Percentiles rank a stretch among this genome's conserved stretches.
Evolutionary conservation across 2,797 vertebrate species (phyloP).

Genomic region (Apogon talboti): DNA sequence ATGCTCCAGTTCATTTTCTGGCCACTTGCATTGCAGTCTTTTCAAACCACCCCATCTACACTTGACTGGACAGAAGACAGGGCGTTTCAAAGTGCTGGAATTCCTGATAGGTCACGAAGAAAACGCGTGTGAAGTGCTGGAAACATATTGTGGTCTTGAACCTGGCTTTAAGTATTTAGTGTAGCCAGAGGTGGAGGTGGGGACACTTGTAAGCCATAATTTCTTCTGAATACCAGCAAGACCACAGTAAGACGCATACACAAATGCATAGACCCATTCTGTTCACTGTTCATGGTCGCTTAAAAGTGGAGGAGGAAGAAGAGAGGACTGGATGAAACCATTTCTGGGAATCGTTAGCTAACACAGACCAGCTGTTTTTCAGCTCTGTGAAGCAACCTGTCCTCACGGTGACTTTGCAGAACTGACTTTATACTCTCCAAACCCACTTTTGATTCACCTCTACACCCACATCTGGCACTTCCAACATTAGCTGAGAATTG

Average conservation of each 20-base stretch:
- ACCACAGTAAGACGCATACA: conserved; percentile 44
- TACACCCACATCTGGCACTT: conserved; percentile 7
- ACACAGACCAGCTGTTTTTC: conserved; percentile 78
- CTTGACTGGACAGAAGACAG: conserved; percentile 48
- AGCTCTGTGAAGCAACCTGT: conserved; percentile 65
- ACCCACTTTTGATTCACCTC: conserved; percentile 33
- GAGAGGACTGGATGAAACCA: conserved; percentile 67
- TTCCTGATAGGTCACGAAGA: conserved; percentile 61
- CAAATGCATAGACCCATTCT: conserved; percentile 40
- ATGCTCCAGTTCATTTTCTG: conserved; percentile 51
- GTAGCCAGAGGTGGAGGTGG: conserved; percentile 72
- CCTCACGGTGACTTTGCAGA: conserved; percentile 59
- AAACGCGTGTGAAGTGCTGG: conserved; percentile 65
- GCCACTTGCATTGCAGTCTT: conserved; percentile 43
- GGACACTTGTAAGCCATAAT: conserved; percentile 72
- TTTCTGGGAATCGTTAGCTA: conserved; percentile 80
- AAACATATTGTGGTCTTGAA: conserved; percentile 64
- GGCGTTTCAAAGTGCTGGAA: conserved; percentile 53
- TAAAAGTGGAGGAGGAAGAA: conserved; percentile 60
- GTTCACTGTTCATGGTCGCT: conserved; percentile 57
- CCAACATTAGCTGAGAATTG: conserved; percentile 1
- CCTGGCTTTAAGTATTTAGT: conserved; percentile 45
- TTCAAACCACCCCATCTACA: conserved; percentile 40
- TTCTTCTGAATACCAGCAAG: conserved; percentile 60
- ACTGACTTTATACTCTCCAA: conserved; percentile 46